These are phyloP conservation scores for Mastacembelus armatus DNA, from an alignment of 2,797 vertebrate species.

Conservation along the genomic window DNA sequence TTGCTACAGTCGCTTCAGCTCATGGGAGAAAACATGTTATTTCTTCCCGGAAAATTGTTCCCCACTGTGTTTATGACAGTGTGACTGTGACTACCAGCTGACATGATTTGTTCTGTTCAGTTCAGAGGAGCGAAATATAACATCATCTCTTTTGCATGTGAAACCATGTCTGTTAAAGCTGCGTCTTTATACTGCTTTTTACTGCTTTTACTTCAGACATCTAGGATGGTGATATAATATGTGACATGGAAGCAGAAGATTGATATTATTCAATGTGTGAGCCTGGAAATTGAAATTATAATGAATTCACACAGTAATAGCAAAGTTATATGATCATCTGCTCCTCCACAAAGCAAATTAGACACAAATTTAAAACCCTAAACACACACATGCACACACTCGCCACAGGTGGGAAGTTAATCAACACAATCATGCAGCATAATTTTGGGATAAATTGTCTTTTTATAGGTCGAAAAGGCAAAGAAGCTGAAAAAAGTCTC, in stretches of 20 bases:
- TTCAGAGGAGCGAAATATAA: slow-evolving; percentile 7
- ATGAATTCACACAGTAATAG: slow-evolving; percentile 12
- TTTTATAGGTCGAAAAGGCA: slow-evolving; percentile 13
- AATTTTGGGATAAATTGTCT: slow-evolving; percentile 24
- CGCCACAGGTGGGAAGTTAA: slow-evolving; percentile 18
- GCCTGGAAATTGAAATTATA: background rate
- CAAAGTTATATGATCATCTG: slow-evolving; percentile 12
- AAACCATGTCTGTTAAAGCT: slow-evolving; percentile 4
- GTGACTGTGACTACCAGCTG: slow-evolving; percentile 11
- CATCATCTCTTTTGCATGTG: background rate
- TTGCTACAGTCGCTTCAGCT: background rate
- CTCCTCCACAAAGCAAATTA: slow-evolving; percentile 5
- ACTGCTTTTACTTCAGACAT: background rate
- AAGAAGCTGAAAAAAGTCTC: background rate
- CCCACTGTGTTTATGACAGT: background rate
- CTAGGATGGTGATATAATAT: background rate
- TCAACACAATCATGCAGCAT: slow-evolving; percentile 14
- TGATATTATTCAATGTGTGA: background rate
- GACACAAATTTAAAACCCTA: background rate
- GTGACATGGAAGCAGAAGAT: background rate
- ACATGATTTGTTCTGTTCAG: slow-evolving; percentile 2
- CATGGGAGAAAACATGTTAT: background rate
- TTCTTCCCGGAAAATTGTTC: background rate
- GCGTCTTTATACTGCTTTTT: background rate
- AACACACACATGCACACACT: slow-evolving; percentile 8